These are phyloP conservation scores for Strigamia crassipes DNA, from an alignment of 2,888 invertebrate species.

Conservation along the genomic window DNA sequence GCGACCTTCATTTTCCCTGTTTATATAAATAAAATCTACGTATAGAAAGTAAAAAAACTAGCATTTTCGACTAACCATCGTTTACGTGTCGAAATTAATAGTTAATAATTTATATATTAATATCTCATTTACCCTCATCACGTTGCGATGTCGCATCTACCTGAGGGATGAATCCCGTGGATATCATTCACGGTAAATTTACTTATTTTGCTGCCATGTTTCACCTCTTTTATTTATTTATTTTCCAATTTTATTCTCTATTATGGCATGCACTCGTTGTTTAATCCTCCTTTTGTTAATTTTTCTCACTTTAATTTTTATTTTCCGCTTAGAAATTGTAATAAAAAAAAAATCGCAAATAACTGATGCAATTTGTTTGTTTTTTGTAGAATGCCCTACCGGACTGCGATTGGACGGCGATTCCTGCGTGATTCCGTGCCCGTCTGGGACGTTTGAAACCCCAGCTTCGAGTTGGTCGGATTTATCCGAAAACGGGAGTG, in stretches of 20 bases:
- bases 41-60: neutral
- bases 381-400: constrained; percentile 51
- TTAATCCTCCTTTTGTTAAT: neutral
- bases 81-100: neutral
- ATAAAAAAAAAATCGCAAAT: neutral
- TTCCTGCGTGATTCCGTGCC: neutral
- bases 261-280: constrained; percentile 30
- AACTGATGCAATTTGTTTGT: constrained; percentile 42
- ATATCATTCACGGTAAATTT: neutral
- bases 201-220: constrained; percentile 16
- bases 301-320: neutral
- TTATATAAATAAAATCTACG: neutral
- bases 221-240: constrained; percentile 1
- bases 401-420: neutral
- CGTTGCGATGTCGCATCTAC: constrained; percentile 11
- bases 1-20: neutral
- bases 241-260: neutral
- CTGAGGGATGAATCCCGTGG: constrained; percentile 13
- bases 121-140: constrained; percentile 7
- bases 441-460: neutral
- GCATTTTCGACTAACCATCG: neutral
- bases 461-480: neutral
- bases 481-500: constrained; percentile 46
- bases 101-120: neutral
- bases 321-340: neutral